These are phyloP conservation scores for Paragorgia papillata DNA, from an alignment of 92 coral and sea anemone species.

Conservation along the genomic window DNA sequence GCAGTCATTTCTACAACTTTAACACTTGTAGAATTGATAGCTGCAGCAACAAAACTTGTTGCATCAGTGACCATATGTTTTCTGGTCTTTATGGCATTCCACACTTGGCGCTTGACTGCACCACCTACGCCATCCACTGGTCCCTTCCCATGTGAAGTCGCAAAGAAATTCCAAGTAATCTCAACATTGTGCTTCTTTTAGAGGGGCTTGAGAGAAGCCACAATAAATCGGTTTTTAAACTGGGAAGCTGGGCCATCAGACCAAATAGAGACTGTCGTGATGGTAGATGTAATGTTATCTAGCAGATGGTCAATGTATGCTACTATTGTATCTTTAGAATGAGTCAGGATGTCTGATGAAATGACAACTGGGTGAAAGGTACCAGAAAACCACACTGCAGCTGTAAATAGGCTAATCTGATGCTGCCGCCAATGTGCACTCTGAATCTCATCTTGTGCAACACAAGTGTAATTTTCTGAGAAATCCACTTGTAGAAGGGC, in stretches of 20 bases:
- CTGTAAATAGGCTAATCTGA: conserved; percentile 46
- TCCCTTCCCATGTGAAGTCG: conserved; percentile 54
- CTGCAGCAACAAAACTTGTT: conserved; percentile 22
- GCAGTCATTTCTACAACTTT: conserved; percentile 20
- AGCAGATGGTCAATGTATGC: conserved; percentile 55
- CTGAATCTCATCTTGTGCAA: conserved; percentile 50
- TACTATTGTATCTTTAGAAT: conserved; percentile 55
- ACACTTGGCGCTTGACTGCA: conserved; percentile 47
- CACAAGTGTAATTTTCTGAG: conserved; percentile 57
- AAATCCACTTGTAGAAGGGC: conserved; percentile 49
- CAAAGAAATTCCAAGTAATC: conserved; percentile 47
- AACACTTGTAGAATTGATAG: background rate
- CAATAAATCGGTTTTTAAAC: conserved; percentile 55
- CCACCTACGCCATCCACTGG: conserved; percentile 50
- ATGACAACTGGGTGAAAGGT: conserved; percentile 49
- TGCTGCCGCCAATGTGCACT: conserved; percentile 58
- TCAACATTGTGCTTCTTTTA: conserved; percentile 46
- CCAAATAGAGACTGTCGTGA: conserved; percentile 48
- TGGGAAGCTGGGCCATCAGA: conserved; percentile 58
- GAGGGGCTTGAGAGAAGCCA: conserved; percentile 42
- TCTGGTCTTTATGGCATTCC: background rate
- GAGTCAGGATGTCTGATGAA: conserved; percentile 55
- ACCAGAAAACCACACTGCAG: conserved; percentile 45
- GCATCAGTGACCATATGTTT: background rate
- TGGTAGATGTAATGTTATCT: conserved; percentile 43